Percentiles rank a stretch among this genome's conserved stretches.
These are phyloP conservation scores for Haliaeetus leucogaster DNA, from an alignment of 2,113 vertebrate species.

Conservation along the genomic window DNA sequence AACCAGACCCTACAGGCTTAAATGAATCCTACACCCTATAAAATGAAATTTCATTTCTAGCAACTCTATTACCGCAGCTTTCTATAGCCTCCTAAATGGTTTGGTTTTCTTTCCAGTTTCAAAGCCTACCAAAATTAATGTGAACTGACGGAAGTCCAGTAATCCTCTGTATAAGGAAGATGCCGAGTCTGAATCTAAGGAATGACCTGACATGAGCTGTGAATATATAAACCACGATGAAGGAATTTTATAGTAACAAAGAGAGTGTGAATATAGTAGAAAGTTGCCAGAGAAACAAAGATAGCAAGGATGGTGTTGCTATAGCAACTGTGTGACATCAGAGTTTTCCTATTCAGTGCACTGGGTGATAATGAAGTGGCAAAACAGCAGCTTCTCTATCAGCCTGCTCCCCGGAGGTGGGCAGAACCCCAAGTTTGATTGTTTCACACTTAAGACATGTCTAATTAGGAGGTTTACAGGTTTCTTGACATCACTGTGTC, in stretches of 20 bases:
- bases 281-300: constrained; percentile 74
- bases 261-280: constrained; percentile 41
- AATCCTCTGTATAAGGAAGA: background rate
- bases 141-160: background rate
- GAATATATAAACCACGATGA: constrained; percentile 36
- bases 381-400: constrained; percentile 5
- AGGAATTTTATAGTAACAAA: constrained; percentile 63
- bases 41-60: background rate
- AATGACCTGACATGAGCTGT: background rate
- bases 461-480: constrained; percentile 35
- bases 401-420: background rate
- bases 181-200: background rate
- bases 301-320: constrained; percentile 63
- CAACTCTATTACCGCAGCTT: background rate
- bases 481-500: background rate
- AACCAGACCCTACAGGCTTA: background rate
- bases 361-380: constrained; percentile 53
- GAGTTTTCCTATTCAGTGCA: constrained; percentile 17
- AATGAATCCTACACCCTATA: background rate
- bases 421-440: background rate
- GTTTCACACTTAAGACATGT: background rate
- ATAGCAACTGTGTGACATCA: constrained; percentile 70
- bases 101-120: constrained; percentile 4
- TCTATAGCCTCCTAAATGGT: background rate
- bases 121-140: background rate